Evolutionary conservation across 2,888 invertebrate genomes (phyloP), one percentile per base, ranked within the genome.

Genomic region (Abscondita cerata): DNA sequence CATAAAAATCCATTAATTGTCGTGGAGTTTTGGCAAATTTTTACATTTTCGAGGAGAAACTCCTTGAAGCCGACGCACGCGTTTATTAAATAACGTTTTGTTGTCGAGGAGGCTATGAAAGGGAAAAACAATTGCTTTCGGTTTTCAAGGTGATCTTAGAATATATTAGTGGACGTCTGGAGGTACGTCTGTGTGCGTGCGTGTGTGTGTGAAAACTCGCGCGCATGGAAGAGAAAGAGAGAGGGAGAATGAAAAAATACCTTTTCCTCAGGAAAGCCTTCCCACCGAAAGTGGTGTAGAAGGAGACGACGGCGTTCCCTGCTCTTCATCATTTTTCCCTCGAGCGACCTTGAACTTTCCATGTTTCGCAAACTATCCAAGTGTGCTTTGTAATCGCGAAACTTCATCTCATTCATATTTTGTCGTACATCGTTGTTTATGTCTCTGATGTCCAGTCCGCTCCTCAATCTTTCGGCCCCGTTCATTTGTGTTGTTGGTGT

Each of bases 271-370:
- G 78, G 78, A 71, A 80, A 81, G 69, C 78, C 80, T 67, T 81
- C 81, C 81, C 67, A 81, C 81, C 34, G 80, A 80, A 25, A 81
- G 73, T 46, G 82, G 82, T 68, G 82, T 82, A 64, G 81, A 81
- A 56, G 82, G 82, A 67, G 81, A 81, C 62, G 81, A 78, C 64
- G 82, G 80, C 60, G 80, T 80, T 61, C 80, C 77, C 68, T 78
- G 71, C 54, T 77, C 78, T 59, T 76, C 77, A 60, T 69, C 68
- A 41, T 63, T 63, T 57, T 69, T 67, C 57, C 74, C 62, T 69
- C 72, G 61, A 69, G 61, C 67, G 73, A 70, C 72, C 73, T 74
- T 72, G 73, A 73, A 70, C 72, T 72, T 66, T 72, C 72, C 40
- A 67, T 69, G 62, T 65, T 71, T 71, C 79, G 73, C 71, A 80